Evolutionary conservation across 2,888 invertebrate genomes (phyloP).

Genomic region (Plemyria rubiginata): DNA sequence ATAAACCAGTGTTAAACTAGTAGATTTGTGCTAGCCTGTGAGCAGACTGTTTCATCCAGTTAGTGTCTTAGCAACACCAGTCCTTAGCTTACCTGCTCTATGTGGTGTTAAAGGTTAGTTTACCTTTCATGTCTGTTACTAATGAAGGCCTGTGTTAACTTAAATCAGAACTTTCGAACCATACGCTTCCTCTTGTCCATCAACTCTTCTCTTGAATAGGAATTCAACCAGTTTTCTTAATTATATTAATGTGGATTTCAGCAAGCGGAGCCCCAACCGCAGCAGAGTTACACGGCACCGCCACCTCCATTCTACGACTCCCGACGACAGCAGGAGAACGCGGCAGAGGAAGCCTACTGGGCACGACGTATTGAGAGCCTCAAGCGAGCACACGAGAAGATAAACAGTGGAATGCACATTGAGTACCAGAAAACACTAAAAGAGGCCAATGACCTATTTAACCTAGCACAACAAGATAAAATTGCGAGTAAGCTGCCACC

Average conservation of each 20-base stretch:
- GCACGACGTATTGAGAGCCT: constrained; percentile 72
- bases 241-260: constrained; percentile 46
- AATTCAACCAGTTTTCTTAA: background rate
- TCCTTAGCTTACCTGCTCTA: background rate
- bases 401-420: constrained; percentile 69
- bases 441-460: constrained; percentile 74
- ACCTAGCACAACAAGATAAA: constrained; percentile 65
- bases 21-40: constrained; percentile 8
- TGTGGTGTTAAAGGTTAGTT: constrained; percentile 22
- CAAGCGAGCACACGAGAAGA: constrained; percentile 74
- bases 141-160: background rate
- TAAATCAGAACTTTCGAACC: background rate
- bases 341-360: constrained; percentile 79
- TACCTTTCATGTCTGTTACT: constrained; percentile 2
- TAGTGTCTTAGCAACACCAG: constrained; percentile 7
- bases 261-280: constrained; percentile 66
- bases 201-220: background rate
- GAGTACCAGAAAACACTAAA: constrained; percentile 78
- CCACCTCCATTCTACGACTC: constrained; percentile 65
- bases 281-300: constrained; percentile 51
- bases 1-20: constrained; percentile 32
- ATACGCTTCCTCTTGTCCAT: background rate
- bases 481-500: constrained; percentile 68
- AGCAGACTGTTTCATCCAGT: constrained; percentile 4
- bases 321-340: constrained; percentile 61